A percentile compares a stretch with the other conserved stretches of the same genome.
These are phyloP conservation scores for Philonicus albiceps DNA, from an alignment of 2,888 invertebrate species.

Conservation along the genomic window DNA sequence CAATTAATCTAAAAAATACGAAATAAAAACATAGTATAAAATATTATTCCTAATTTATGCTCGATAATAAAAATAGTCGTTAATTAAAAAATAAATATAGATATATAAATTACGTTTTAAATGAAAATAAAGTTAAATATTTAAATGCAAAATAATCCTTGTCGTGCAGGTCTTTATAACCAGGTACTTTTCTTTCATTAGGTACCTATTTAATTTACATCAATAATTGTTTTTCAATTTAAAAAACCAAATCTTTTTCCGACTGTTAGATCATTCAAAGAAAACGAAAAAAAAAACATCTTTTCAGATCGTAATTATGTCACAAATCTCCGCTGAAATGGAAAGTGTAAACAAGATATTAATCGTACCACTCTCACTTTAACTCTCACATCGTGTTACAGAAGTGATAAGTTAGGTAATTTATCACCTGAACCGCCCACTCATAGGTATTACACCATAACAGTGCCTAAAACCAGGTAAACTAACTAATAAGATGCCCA, in stretches of 20 bases:
- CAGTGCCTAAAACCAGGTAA: not conserved
- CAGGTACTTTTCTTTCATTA: not conserved
- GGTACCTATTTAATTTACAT: not conserved
- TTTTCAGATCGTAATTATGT: not conserved
- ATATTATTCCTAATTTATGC: too few species aligned
- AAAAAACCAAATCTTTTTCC: not conserved
- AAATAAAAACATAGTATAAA: too few species aligned
- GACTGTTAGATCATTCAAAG: not conserved
- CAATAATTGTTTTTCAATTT: not conserved
- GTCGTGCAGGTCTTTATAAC: too few species aligned
- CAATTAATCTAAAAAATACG: too few species aligned
- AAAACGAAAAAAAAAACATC: conserved; percentile 50
- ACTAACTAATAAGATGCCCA: not conserved
- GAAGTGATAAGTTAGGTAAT: not conserved
- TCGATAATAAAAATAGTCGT: too few species aligned
- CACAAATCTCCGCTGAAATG: not conserved
- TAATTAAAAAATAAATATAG: too few species aligned
- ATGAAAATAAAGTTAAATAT: too few species aligned
- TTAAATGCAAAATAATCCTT: too few species aligned
- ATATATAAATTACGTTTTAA: too few species aligned
- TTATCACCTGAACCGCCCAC: not conserved
- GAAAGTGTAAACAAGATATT: not conserved
- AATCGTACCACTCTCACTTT: not conserved
- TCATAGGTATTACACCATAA: not conserved
- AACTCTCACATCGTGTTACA: not conserved